Evolutionary conservation across 2,888 invertebrate species (phyloP).

Genomic region (Leucophenga montana): DNA sequence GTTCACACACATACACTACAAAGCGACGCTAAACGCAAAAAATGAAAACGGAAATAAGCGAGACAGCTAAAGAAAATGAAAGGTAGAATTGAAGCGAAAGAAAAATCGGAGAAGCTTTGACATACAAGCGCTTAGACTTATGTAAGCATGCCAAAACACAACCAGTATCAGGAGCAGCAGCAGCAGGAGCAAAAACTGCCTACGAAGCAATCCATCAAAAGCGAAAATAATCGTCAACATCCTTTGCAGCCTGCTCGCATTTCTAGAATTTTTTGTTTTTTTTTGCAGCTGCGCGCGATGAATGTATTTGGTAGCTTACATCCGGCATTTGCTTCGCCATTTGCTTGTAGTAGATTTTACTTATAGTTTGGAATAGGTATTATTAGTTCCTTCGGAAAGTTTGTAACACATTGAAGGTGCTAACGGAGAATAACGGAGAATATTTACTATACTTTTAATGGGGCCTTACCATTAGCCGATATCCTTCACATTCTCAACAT

Average conservation of each 20-base stretch:
- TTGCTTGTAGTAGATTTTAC: too few relatives aligned
- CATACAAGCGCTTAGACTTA: constrained; percentile 10
- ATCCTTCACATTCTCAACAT: too few relatives aligned
- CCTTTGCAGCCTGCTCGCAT: constrained; percentile 51
- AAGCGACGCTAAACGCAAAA: neutral
- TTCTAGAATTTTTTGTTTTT: constrained; percentile 26
- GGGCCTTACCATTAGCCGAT: too few relatives aligned
- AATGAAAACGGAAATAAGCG: neutral
- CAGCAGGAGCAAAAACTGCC: constrained; percentile 28
- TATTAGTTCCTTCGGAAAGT: neutral
- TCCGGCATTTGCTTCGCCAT: constrained; percentile 40
- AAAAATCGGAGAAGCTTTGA: neutral
- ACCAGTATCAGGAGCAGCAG: neutral
- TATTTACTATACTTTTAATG: too few relatives aligned
- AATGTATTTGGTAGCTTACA: constrained; percentile 40
- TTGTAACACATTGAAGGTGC: neutral
- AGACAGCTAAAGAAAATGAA: neutral
- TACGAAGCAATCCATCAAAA: constrained; percentile 57
- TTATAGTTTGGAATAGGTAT: neutral
- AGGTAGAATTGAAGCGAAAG: neutral
- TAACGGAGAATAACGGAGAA: too few relatives aligned
- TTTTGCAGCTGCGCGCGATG: constrained; percentile 36
- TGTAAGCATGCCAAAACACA: constrained; percentile 6
- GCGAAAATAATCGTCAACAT: constrained; percentile 64
- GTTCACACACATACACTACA: neutral